Evolutionary conservation across 2,797 vertebrate species (phyloP).

Genomic region (Karalla daura): DNA sequence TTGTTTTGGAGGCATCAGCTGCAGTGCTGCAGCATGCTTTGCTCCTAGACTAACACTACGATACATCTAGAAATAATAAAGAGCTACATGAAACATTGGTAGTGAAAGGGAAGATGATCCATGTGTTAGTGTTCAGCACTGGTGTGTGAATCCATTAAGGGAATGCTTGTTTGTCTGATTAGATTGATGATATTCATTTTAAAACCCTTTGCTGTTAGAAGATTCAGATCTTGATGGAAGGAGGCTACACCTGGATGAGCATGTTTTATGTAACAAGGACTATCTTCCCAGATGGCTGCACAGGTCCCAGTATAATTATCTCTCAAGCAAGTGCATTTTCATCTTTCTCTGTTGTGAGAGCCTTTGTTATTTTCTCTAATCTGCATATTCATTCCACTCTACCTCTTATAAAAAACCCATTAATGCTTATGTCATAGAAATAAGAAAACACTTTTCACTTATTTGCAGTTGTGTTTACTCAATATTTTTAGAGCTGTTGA

Average conservation of each 20-base stretch:
- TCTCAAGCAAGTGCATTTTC: conserved; percentile 25
- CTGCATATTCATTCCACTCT: conserved; percentile 26
- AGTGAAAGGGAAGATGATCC: not conserved
- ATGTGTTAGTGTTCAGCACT: conserved; percentile 23
- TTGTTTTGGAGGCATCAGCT: conserved; percentile 16
- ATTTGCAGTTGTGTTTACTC: too few species aligned
- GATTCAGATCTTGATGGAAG: conserved; percentile 20
- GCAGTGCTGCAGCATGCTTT: not conserved
- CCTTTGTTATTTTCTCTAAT: conserved; percentile 26
- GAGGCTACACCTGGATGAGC: conserved; percentile 36
- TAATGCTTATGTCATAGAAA: too few species aligned
- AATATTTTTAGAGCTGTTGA: too few species aligned
- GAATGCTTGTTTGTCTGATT: conserved; percentile 10
- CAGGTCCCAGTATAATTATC: conserved; percentile 21
- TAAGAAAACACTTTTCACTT: too few species aligned
- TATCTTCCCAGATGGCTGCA: conserved; percentile 26
- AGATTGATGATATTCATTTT: conserved; percentile 17
- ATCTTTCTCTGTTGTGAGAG: conserved; percentile 28
- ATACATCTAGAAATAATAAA: conserved; percentile 24
- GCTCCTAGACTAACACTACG: not conserved
- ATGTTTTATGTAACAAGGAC: conserved; percentile 45
- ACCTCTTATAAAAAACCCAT: conserved; percentile 34
- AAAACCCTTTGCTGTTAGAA: conserved; percentile 13
- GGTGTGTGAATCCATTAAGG: conserved; percentile 2
- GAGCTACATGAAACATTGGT: not conserved